phyloP scores from a whole-genome alignment of 2,797 vertebrate species.

The Pangasius sanitwongsei region DNA sequence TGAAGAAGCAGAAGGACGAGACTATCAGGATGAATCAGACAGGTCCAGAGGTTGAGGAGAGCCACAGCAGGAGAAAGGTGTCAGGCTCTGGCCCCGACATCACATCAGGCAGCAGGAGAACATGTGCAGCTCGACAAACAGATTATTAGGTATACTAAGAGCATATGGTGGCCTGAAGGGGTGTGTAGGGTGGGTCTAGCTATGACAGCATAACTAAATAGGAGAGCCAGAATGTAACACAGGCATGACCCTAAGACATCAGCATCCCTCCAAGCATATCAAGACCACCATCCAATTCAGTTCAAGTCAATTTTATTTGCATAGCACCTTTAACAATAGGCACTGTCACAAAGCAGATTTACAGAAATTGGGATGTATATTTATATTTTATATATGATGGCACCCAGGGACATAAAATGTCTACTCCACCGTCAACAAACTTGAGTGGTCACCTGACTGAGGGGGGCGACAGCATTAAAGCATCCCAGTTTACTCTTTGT shows the following conservation, averaged over 20 bases:
- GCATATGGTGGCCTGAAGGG: not conserved
- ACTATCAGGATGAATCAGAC: not conserved
- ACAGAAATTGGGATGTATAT: not conserved
- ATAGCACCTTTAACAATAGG: not conserved
- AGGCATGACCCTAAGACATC: not conserved
- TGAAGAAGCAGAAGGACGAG: not conserved
- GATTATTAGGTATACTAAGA: not conserved
- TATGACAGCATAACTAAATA: not conserved
- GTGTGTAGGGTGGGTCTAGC: not conserved
- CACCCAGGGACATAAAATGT: too few species aligned
- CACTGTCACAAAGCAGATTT: not conserved
- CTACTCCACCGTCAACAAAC: too few species aligned
- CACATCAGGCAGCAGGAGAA: not conserved
- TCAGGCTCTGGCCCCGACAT: not conserved
- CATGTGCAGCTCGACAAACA: not conserved
- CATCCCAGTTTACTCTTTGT: too few species aligned
- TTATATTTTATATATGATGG: not conserved
- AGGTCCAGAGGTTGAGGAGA: not conserved
- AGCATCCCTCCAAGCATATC: not conserved
- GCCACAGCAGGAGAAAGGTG: not conserved
- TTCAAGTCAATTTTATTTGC: not conserved
- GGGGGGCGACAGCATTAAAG: too few species aligned
- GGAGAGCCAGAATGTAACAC: not conserved
- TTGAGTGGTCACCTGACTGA: too few species aligned
- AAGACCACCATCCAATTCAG: not conserved